phyloP scores from a whole-genome alignment of 2,888 invertebrate species.

The Esperia sulphurella region DNA sequence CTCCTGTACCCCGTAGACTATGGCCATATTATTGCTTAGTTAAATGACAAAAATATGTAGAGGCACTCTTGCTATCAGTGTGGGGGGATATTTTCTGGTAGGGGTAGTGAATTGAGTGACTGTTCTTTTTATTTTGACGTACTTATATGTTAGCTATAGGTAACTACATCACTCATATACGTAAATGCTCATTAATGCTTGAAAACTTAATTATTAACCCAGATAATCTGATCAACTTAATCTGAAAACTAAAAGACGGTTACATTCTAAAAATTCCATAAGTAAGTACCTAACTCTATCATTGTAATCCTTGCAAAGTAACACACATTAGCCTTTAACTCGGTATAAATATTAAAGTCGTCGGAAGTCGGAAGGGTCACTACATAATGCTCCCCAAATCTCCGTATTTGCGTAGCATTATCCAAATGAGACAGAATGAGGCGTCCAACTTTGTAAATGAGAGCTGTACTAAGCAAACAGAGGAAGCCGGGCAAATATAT shows the following conservation, averaged over 20 bases:
- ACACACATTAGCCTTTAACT: slow-evolving; percentile 1
- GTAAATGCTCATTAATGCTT: too few relatives aligned
- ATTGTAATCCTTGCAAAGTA: not conserved
- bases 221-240: too few relatives aligned
- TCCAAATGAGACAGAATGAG: slow-evolving; percentile 60
- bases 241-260: too few relatives aligned
- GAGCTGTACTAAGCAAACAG: slow-evolving; percentile 59
- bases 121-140: too few relatives aligned
- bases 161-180: too few relatives aligned
- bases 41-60: slow-evolving; percentile 14
- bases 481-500: slow-evolving; percentile 43
- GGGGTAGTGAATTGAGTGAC: too few relatives aligned
- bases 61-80: not conserved
- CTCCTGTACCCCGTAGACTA: slow-evolving; percentile 2
- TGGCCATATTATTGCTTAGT: slow-evolving; percentile 9
- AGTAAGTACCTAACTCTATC: not conserved
- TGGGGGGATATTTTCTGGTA: not conserved
- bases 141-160: too few relatives aligned
- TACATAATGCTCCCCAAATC: slow-evolving; percentile 30
- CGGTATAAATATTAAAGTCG: slow-evolving; percentile 31
- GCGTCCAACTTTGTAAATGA: slow-evolving; percentile 67
- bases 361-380: slow-evolving; percentile 22
- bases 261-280: not conserved
- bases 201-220: too few relatives aligned
- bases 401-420: slow-evolving; percentile 61